These are phyloP conservation scores for Gordius sp. DNA, from an alignment of 2,888 invertebrate genomes.

Conservation along the genomic window DNA sequence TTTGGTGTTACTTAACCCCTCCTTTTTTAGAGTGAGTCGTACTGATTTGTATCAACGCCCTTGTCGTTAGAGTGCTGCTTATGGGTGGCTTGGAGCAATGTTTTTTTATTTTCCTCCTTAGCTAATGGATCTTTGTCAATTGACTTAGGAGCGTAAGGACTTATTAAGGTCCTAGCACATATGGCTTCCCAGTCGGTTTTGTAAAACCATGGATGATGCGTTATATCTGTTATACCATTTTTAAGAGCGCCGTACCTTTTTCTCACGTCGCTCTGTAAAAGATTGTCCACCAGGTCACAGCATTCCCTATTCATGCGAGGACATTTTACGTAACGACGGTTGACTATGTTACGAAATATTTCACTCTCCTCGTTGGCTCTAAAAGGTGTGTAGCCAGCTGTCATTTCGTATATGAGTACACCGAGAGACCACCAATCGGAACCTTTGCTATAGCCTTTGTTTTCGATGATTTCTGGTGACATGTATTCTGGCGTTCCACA, in stretches of 20 bases:
- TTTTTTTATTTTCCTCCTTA: too few relatives aligned
- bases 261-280: not conserved
- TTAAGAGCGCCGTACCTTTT: not conserved
- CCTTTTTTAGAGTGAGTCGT: too few relatives aligned
- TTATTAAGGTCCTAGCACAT: not conserved
- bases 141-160: not conserved
- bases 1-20: too few relatives aligned
- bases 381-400: slow-evolving; percentile 23
- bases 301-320: not conserved
- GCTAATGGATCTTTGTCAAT: too few relatives aligned
- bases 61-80: too few relatives aligned
- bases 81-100: too few relatives aligned
- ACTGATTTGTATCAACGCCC: too few relatives aligned
- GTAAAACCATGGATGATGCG: slow-evolving; percentile 8
- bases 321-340: not conserved
- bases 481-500: slow-evolving; percentile 86
- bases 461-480: slow-evolving; percentile 80
- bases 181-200: slow-evolving; percentile 3
- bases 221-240: slow-evolving; percentile 11
- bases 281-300: not conserved
- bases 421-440: slow-evolving; percentile 91
- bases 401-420: slow-evolving; percentile 30
- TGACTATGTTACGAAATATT: not conserved
- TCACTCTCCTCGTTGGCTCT: not conserved
- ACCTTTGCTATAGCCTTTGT: slow-evolving; percentile 81